Conservation (phyloP, 2,113 vertebrate species). For the Phyllostomus hastatus region DNA sequence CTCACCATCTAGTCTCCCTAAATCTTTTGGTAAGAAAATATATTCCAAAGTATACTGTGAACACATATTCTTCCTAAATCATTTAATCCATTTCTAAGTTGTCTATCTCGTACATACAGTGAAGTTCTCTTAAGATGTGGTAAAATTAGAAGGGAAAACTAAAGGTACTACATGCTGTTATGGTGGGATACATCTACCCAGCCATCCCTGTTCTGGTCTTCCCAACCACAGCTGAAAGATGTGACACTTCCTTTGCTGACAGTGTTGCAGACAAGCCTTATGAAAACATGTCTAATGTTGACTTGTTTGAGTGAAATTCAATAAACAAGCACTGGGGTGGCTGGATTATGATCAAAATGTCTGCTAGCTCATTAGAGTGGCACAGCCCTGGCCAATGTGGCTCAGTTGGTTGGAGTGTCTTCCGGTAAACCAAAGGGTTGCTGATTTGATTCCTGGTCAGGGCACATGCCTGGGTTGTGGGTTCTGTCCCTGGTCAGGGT, state of each 20-base stretch:
- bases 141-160: not conserved
- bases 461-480: too few relatives aligned
- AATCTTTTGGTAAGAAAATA: not conserved
- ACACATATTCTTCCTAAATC: not conserved
- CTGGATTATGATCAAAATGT: not conserved
- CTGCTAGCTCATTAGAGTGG: not conserved
- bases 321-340: not conserved
- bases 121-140: not conserved
- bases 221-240: not conserved
- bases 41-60: not conserved
- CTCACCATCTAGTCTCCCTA: not conserved
- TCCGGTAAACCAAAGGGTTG: too few relatives aligned
- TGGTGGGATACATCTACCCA: not conserved
- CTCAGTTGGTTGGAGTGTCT: too few relatives aligned
- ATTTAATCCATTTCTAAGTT: not conserved
- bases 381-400: too few relatives aligned
- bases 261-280: not conserved
- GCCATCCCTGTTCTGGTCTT: not conserved
- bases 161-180: not conserved
- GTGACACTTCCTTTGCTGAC: not conserved
- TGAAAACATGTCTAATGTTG: not conserved
- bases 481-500: too few relatives aligned
- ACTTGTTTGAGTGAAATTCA: not conserved
- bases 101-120: not conserved
- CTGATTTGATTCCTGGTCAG: too few relatives aligned